These are phyloP conservation scores for Sorex araneus DNA, from an alignment of 2,113 vertebrate species.

Conservation along the genomic window DNA sequence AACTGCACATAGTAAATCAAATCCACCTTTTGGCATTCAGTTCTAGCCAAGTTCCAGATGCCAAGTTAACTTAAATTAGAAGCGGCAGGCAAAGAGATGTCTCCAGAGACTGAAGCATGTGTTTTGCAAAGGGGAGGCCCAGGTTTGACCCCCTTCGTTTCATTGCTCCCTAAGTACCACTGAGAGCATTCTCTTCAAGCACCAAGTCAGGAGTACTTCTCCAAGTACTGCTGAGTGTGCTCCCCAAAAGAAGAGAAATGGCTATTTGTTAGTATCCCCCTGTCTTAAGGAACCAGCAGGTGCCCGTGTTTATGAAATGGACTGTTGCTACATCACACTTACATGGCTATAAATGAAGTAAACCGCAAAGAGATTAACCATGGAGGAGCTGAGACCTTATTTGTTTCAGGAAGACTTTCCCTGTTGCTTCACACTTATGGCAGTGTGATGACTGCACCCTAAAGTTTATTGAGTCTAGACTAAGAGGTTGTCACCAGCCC, in stretches of 20 bases:
- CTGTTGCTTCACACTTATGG: slow-evolving; percentile 68
- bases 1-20: slow-evolving; percentile 17
- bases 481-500: slow-evolving; percentile 49
- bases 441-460: slow-evolving; percentile 76
- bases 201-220: no score
- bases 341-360: slow-evolving; percentile 70
- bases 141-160: no score
- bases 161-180: no score
- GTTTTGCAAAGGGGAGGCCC: no score
- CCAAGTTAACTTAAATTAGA: slow-evolving; percentile 57
- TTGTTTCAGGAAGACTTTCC: slow-evolving; percentile 68
- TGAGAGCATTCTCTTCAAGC: no score
- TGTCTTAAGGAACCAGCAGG: slow-evolving; percentile 57
- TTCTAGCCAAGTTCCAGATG: not conserved
- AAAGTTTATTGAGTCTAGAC: slow-evolving; percentile 72
- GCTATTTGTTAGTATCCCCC: slow-evolving; percentile 34
- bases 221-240: no score
- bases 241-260: not conserved
- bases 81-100: not conserved
- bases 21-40: not conserved
- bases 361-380: slow-evolving; percentile 74
- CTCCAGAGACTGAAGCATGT: no score
- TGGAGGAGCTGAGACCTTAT: slow-evolving; percentile 73
- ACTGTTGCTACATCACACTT: slow-evolving; percentile 72
- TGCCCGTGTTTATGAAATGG: slow-evolving; percentile 74